Conservation (phyloP, 2,888 invertebrate species). For the Clistopyga incitator region DNA sequence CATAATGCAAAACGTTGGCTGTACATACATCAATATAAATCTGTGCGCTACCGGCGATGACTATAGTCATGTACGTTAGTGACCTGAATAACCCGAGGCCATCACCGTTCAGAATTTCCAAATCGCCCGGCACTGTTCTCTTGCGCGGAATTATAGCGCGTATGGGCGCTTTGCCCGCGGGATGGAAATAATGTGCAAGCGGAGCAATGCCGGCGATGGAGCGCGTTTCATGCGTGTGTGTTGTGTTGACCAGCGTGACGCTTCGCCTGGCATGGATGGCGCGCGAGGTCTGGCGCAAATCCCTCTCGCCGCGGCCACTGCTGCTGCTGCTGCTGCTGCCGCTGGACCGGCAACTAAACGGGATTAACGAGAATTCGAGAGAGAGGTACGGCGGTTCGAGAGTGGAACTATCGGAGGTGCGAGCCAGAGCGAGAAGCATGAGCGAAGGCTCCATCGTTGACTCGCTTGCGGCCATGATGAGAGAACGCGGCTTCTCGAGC, state of each 20-base stretch:
- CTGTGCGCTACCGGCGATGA: not conserved
- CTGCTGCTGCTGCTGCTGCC: conserved; percentile 17
- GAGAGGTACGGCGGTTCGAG: conserved; percentile 36
- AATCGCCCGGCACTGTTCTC: not conserved
- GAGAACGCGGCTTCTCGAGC: conserved; percentile 48
- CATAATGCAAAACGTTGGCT: not conserved
- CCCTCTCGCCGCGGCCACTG: conserved; percentile 33
- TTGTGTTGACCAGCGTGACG: conserved; percentile 30
- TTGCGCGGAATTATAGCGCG: conserved; percentile 19
- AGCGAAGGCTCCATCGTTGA: conserved; percentile 48
- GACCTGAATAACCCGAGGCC: conserved; percentile 9
- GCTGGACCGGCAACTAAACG: conserved; percentile 63
- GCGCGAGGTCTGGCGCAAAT: conserved; percentile 59
- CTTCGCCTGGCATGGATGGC: conserved; percentile 22
- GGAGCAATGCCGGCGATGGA: conserved; percentile 18
- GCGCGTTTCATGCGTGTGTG: conserved; percentile 31
- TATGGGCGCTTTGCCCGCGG: conserved; percentile 20
- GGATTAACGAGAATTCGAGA: conserved; percentile 67
- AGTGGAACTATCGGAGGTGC: not conserved
- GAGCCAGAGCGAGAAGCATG: conserved; percentile 43
- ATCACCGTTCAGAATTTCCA: conserved; percentile 10
- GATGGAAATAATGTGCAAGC: conserved; percentile 58
- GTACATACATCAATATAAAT: conserved; percentile 27
- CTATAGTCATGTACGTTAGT: not conserved
- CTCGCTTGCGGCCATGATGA: conserved; percentile 67